These are phyloP conservation scores for Porphyrio hochstetteri DNA, from an alignment of 2,113 vertebrate species.

Conservation along the genomic window DNA sequence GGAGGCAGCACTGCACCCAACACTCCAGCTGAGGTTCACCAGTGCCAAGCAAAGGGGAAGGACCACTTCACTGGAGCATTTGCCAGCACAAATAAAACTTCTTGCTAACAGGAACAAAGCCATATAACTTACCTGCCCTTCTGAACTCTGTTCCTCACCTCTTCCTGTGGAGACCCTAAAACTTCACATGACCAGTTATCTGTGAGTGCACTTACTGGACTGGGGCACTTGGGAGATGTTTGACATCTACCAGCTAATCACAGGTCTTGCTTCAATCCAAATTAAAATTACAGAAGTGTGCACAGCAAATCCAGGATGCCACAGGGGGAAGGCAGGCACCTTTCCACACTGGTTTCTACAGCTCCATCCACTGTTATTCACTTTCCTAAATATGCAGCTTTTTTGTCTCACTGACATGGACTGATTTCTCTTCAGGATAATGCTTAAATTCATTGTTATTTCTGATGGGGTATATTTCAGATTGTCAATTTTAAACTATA, in stretches of 20 bases:
- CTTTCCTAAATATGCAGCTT: background rate
- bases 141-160: background rate
- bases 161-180: background rate
- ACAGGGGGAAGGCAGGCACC: accelerated
- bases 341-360: background rate
- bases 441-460: background rate
- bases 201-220: background rate
- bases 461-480: background rate
- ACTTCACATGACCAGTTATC: background rate
- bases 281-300: background rate
- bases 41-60: background rate
- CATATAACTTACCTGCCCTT: background rate
- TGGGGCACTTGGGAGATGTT: background rate
- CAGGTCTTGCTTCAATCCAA: background rate
- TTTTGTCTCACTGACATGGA: background rate
- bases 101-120: background rate
- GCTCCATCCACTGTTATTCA: background rate
- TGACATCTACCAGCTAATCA: background rate
- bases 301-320: background rate
- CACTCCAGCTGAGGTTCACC: background rate
- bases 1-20: background rate
- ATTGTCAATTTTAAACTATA: background rate
- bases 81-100: background rate
- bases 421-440: background rate
- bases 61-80: background rate